phyloP scores from a whole-genome alignment of 2,888 invertebrate species.

The Mayetiola destructor region DNA sequence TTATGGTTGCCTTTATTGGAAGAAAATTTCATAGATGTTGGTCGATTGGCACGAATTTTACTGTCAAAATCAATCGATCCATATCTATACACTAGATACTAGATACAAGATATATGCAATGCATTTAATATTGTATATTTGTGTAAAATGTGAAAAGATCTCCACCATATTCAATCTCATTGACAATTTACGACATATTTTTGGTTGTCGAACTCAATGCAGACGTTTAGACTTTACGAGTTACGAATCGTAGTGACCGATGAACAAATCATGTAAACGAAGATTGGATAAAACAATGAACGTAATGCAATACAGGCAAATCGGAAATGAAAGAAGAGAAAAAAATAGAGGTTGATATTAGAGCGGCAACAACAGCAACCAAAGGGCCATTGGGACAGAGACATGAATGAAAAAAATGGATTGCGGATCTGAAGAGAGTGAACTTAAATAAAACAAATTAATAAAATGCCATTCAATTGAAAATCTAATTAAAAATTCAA shows the following conservation, averaged over 20 bases:
- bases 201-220: too few species aligned
- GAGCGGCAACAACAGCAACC: not conserved
- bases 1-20: too few species aligned
- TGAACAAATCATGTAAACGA: conserved; percentile 8
- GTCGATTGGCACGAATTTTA: conserved; percentile 2
- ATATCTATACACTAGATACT: too few species aligned
- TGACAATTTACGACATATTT: not conserved
- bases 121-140: too few species aligned
- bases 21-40: not conserved
- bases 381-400: not conserved
- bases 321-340: not conserved
- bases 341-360: too few species aligned
- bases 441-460: conserved; percentile 14
- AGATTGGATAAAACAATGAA: conserved; percentile 4
- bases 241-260: too few species aligned
- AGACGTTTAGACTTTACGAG: too few species aligned
- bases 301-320: conserved; percentile 1
- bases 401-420: conserved; percentile 6
- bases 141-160: not conserved
- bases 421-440: conserved; percentile 7
- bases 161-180: conserved; percentile 6
- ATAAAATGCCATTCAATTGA: conserved; percentile 15
- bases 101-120: too few species aligned
- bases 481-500: conserved; percentile 15
- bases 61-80: not conserved